A percentile compares a stretch with the other conserved stretches of the same genome.
These are phyloP conservation scores for Poecilus cupreus DNA, from an alignment of 2,888 invertebrate species.

Conservation along the genomic window DNA sequence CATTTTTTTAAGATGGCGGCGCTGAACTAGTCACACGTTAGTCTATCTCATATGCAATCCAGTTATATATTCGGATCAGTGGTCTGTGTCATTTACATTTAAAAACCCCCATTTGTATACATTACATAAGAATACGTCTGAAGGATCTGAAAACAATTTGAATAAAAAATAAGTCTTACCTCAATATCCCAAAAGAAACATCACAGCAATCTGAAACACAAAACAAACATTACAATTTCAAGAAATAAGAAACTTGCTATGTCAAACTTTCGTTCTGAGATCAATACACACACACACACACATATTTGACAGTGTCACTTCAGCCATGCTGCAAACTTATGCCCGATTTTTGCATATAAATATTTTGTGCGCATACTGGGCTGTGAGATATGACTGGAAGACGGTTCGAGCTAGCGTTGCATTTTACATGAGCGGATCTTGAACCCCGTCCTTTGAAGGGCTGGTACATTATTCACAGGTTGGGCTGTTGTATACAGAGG, in stretches of 20 bases:
- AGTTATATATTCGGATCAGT: too few species aligned
- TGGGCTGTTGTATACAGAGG: neutral
- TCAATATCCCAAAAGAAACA: constrained; percentile 8
- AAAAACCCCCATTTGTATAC: too few species aligned
- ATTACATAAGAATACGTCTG: neutral
- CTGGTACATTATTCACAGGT: constrained; percentile 41
- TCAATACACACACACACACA: constrained; percentile 4
- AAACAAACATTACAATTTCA: neutral
- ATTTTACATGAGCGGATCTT: constrained; percentile 51
- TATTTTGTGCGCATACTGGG: neutral
- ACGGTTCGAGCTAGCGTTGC: neutral
- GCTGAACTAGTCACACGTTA: too few species aligned
- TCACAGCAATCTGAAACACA: constrained; percentile 20
- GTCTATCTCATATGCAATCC: too few species aligned
- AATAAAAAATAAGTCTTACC: neutral
- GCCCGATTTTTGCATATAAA: constrained; percentile 44
- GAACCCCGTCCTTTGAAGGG: neutral
- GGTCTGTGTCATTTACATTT: too few species aligned
- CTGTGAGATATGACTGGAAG: neutral
- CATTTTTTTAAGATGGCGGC: too few species aligned
- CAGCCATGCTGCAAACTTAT: neutral
- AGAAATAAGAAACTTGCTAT: neutral
- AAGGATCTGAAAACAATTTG: neutral
- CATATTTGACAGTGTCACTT: neutral
- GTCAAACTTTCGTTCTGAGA: constrained; percentile 5